Percentiles rank a stretch among this genome's conserved stretches.
These are phyloP conservation scores for Mixornis gularis DNA, from an alignment of 2,113 vertebrate species.

Conservation along the genomic window DNA sequence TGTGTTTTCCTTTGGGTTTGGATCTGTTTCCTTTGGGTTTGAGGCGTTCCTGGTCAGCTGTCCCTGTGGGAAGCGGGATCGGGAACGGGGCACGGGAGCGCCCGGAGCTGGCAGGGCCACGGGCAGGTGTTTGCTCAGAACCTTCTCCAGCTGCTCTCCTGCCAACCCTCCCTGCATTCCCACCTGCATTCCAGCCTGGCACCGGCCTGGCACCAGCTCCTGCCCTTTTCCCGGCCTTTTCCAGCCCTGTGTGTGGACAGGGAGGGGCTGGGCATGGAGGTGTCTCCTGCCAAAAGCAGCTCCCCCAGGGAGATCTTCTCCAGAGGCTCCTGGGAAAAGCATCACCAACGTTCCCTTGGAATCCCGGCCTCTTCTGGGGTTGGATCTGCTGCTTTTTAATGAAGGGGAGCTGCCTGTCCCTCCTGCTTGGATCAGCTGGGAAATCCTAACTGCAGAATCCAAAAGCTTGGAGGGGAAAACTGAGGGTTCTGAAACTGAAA, in stretches of 20 bases:
- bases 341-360: background rate
- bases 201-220: background rate
- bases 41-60: background rate
- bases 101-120: background rate
- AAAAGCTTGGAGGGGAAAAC: background rate
- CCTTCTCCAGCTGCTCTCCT: background rate
- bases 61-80: background rate
- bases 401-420: background rate
- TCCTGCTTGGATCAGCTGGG: background rate
- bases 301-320: background rate
- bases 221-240: background rate
- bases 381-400: background rate
- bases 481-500: background rate
- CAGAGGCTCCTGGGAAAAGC: background rate
- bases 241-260: background rate
- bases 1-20: background rate
- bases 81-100: accelerated
- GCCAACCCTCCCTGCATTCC: background rate
- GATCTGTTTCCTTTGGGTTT: background rate
- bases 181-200: background rate
- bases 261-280: background rate
- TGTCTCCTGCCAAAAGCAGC: background rate
- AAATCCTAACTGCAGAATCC: background rate
- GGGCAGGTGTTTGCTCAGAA: background rate
- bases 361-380: background rate